phyloP scores from a whole-genome alignment of 1,140 invertebrate genomes.

The Drosophila cardini region DNA sequence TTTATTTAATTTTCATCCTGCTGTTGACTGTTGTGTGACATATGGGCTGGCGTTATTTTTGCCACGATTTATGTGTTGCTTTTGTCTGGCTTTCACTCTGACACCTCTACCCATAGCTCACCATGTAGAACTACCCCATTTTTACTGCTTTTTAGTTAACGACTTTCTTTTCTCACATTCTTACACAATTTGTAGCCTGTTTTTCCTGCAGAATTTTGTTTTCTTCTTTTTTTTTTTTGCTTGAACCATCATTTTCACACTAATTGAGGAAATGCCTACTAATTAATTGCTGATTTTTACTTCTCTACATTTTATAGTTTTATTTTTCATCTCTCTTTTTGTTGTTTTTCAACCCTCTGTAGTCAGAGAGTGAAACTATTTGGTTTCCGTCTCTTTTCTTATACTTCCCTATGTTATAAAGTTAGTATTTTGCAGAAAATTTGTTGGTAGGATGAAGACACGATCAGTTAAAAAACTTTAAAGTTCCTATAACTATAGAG shows the following conservation, averaged over 20 bases:
- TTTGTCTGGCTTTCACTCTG: constrained; percentile 55
- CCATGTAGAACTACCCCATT: constrained; percentile 54
- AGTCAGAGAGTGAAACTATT: background rate
- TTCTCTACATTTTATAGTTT: constrained; percentile 14
- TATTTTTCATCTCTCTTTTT: constrained; percentile 8
- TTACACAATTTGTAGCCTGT: constrained; percentile 29
- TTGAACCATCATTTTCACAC: constrained; percentile 67
- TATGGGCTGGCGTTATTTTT: constrained; percentile 75
- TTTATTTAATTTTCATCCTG: constrained; percentile 4
- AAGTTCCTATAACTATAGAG: background rate
- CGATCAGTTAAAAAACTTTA: background rate
- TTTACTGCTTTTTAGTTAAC: constrained; percentile 65
- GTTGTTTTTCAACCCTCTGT: constrained; percentile 18
- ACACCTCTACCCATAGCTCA: constrained; percentile 51
- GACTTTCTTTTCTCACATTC: constrained; percentile 61
- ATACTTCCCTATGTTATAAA: background rate
- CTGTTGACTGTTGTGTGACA: constrained; percentile 46
- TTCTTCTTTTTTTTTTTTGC: constrained; percentile 33
- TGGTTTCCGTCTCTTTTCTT: background rate
- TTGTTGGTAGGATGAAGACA: background rate
- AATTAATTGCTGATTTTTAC: constrained; percentile 61
- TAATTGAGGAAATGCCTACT: constrained; percentile 76
- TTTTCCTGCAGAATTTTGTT: constrained; percentile 53
- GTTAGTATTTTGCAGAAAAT: too few relatives aligned
- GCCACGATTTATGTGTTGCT: constrained; percentile 72